Base-by-base conservation (phyloP, 2,113 vertebrate species). In the Megaceryle torquata region DNA sequence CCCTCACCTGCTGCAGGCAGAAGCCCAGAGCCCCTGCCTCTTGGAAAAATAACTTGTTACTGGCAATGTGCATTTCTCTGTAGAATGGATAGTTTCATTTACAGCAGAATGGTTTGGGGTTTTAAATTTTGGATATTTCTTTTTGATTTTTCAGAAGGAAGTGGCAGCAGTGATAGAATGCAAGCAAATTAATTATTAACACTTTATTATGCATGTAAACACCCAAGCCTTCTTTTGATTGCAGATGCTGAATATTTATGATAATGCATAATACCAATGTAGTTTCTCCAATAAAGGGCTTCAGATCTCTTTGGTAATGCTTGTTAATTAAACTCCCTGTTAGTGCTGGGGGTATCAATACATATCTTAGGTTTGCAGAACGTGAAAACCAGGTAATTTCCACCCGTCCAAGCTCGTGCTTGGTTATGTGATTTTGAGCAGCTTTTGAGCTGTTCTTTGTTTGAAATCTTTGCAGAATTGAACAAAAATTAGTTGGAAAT, bases 151-250 rank as follows among this genome's bases (percentile, higher is more conserved):
- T 67, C 37, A 56, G 50, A 77, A 84, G 57, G 51, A 93, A 92
- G 51, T 35, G 78, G 54, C 0, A 1, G 75, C 74, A 70, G 63
- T 92, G 84, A 93, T 94, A 59, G 57, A 91, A 26, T 91, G 67
- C 51, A 80, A 43, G 89, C 80, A 71, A 94, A 96, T 96, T 96
- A 96, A 96, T 96, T 96, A 96, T 91, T 95, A 93, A 93, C 91
- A 81, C 67, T 93, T 93, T 87, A 68, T 91, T 93, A 80, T 88
- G 83, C 80, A 91, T 1, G 15, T 95, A 95, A 94, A 96, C 91
- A 94, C 63, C 67, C 86, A 93, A 84, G 51, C 43, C 29, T 15
- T 21, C 79, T 93, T 97, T 93, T 96, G 91, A 89, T 96, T 95
- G 89, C 86, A 85, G 67, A 50, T 89, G 72, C 68, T 95, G 91